These are phyloP conservation scores for Drosophila insularis DNA, from an alignment of 1,140 invertebrate genomes.

Conservation along the genomic window DNA sequence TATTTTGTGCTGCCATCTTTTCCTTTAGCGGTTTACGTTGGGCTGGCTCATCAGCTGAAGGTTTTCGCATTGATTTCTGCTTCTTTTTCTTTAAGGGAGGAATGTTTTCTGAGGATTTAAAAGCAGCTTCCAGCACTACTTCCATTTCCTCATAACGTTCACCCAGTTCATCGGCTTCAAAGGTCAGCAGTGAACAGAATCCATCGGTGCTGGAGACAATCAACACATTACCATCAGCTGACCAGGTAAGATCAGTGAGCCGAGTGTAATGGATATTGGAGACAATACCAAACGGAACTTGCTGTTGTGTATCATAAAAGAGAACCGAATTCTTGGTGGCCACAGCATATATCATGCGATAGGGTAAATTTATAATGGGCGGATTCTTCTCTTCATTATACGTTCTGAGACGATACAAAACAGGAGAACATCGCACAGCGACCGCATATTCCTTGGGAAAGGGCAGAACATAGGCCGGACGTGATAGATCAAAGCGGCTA, in stretches of 20 bases:
- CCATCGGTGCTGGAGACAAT: constrained; percentile 97
- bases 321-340: constrained; percentile 93
- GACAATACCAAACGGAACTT: constrained; percentile 91
- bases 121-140: constrained; percentile 56
- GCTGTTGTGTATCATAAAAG: constrained; percentile 96
- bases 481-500: constrained; percentile 84
- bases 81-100: constrained; percentile 35
- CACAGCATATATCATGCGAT: constrained; percentile 94
- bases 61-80: constrained; percentile 45
- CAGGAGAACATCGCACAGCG: constrained; percentile 91
- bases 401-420: constrained; percentile 87
- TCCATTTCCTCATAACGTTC: constrained; percentile 84
- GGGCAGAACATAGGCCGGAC: constrained; percentile 91
- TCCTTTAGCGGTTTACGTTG: constrained; percentile 49
- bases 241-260: constrained; percentile 96
- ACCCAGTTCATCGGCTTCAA: constrained; percentile 92
- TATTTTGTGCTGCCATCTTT: constrained; percentile 40
- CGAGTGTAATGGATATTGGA: constrained; percentile 97
- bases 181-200: constrained; percentile 95
- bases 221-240: constrained; percentile 90
- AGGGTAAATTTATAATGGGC: constrained; percentile 87
- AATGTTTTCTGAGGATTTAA: constrained; percentile 42
- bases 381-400: constrained; percentile 83
- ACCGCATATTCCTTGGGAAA: constrained; percentile 90
- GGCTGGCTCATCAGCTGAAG: constrained; percentile 46